Conservation (phyloP, 2,797 vertebrate species). For the Acestrorhynchus altus region DNA sequence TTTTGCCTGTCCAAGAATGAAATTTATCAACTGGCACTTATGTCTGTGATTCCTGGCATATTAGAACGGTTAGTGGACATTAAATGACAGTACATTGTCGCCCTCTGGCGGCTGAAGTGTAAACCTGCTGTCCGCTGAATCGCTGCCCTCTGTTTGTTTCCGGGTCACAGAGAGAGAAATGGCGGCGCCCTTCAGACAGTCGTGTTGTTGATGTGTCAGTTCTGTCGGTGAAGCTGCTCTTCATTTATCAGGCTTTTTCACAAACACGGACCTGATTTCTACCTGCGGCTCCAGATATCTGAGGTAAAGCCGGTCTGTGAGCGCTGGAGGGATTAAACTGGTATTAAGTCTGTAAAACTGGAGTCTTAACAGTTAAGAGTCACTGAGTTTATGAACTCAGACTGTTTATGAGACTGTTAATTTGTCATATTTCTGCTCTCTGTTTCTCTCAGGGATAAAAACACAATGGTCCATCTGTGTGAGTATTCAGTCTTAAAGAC, state of each 20-base stretch:
- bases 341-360: too few species aligned
- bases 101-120: constrained; percentile 56
- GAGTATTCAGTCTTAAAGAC: constrained; percentile 70
- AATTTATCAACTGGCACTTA: too few species aligned
- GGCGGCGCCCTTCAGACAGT: constrained; percentile 75
- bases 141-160: constrained; percentile 12
- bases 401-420: too few species aligned
- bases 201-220: constrained; percentile 55
- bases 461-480: constrained; percentile 81
- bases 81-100: neutral
- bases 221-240: neutral
- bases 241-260: neutral
- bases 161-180: constrained; percentile 67
- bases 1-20: too few species aligned
- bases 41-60: too few species aligned
- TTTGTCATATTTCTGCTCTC: neutral
- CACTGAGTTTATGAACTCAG: too few species aligned
- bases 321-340: too few species aligned
- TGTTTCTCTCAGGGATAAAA: constrained; percentile 1
- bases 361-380: too few species aligned
- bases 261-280: neutral
- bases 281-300: constrained; percentile 8
- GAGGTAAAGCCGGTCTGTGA: neutral
- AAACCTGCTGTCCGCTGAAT: neutral
- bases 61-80: too few species aligned